Percentiles rank a stretch among this genome's conserved stretches.
phyloP scores from a whole-genome alignment of 2,888 invertebrate species.

The Steinernema carpocapsae region DNA sequence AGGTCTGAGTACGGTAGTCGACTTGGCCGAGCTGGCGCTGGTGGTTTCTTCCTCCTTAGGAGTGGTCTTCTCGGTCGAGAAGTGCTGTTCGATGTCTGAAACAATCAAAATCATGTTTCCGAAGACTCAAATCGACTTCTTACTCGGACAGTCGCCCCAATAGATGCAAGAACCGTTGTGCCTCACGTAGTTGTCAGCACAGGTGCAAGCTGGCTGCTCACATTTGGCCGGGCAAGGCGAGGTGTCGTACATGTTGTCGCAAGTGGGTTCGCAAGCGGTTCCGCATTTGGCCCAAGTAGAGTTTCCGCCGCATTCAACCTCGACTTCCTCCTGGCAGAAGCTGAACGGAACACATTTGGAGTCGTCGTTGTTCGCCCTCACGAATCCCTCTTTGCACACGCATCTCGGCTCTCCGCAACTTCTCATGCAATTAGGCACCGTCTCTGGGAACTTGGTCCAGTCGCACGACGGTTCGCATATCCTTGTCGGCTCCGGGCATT shows the following conservation, averaged over 20 bases:
- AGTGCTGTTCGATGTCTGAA: slow-evolving; percentile 44
- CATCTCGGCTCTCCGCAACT: slow-evolving; percentile 54
- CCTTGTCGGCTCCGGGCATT: slow-evolving; percentile 63
- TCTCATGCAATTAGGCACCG: slow-evolving; percentile 49
- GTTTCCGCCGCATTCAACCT: slow-evolving; percentile 53
- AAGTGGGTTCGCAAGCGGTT: slow-evolving; percentile 64
- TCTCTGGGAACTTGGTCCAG: slow-evolving; percentile 63
- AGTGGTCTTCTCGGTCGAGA: slow-evolving; percentile 34
- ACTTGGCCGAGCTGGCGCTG: neutral
- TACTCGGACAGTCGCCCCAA: slow-evolving; percentile 66
- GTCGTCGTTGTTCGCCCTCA: slow-evolving; percentile 57
- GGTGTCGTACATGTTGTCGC: slow-evolving; percentile 63
- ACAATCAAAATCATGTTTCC: neutral
- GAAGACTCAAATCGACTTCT: slow-evolving; percentile 1
- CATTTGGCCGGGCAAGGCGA: slow-evolving; percentile 63
- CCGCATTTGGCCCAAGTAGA: slow-evolving; percentile 68
- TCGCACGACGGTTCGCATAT: slow-evolving; percentile 66
- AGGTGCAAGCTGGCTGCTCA: slow-evolving; percentile 64
- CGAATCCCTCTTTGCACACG: slow-evolving; percentile 62
- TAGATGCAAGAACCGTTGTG: slow-evolving; percentile 62
- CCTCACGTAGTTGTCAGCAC: slow-evolving; percentile 66
- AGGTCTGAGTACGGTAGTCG: slow-evolving; percentile 12
- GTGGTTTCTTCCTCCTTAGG: slow-evolving; percentile 33
- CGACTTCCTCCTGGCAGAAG: slow-evolving; percentile 57
- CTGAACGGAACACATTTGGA: slow-evolving; percentile 65